These are phyloP conservation scores for Ambastaia sidthimunki DNA, from an alignment of 2,797 vertebrate species.

Conservation along the genomic window DNA sequence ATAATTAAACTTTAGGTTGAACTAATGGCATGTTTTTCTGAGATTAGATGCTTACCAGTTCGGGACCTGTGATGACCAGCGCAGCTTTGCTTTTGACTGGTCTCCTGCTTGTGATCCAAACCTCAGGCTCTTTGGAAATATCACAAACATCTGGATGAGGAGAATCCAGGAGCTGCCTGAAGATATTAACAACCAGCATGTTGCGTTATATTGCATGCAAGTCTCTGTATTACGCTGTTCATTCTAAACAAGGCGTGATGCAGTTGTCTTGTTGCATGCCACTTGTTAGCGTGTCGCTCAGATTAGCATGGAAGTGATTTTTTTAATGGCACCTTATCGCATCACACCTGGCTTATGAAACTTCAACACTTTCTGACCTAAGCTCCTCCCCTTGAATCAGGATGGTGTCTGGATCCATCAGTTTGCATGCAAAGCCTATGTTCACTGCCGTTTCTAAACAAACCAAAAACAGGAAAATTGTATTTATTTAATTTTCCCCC, in stretches of 20 bases:
- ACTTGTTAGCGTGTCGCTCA: neutral
- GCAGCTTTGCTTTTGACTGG: constrained; percentile 65
- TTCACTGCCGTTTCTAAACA: constrained; percentile 90
- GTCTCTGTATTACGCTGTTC: constrained; percentile 15
- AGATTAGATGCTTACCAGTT: constrained; percentile 73
- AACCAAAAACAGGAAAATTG: neutral
- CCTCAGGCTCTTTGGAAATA: constrained; percentile 66
- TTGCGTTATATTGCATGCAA: constrained; percentile 10
- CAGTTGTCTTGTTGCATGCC: neutral
- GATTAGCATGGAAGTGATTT: constrained; percentile 1
- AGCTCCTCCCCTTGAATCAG: constrained; percentile 88
- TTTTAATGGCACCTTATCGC: no score
- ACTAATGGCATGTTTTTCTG: neutral
- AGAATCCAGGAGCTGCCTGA: constrained; percentile 77
- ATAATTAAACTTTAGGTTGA: neutral
- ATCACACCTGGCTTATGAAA: neutral
- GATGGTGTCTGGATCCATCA: constrained; percentile 84
- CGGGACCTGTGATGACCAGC: constrained; percentile 77
- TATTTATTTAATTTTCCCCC: neutral
- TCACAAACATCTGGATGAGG: constrained; percentile 68
- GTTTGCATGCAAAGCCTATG: constrained; percentile 87
- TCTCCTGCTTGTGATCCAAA: constrained; percentile 72
- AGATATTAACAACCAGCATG: constrained; percentile 54
- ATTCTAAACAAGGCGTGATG: constrained; percentile 14
- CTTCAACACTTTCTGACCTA: constrained; percentile 72